Base-by-base conservation (phyloP, 2,113 vertebrate species). In the Silurus glanis region DNA sequence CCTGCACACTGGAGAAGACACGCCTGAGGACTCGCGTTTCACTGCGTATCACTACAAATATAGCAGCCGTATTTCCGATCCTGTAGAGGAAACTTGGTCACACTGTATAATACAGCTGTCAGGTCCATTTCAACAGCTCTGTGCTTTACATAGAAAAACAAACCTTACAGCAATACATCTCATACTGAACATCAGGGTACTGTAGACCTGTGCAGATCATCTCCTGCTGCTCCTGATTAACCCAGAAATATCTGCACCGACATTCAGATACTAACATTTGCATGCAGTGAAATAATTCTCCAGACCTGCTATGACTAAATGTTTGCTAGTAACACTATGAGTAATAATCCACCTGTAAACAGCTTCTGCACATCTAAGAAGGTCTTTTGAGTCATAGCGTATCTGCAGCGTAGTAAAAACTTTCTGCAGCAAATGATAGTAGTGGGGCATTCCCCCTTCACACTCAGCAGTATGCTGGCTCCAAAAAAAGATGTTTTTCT, bases 281-380 rank as follows among this genome's bases (percentile, higher is more conserved):
- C 71, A 76, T 81, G 66, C 23, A 74, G 49, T 21, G 10, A 82
- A 86, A 86, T 79, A 80, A 87, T 87, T 66, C 83, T 76, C 47
- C 61, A 71, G n/a, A 74, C 25, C 62, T 45, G 51, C 13, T 37
- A 71, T 82, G 61, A 67, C 61, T 67, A 53, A 67, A 69, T 80
- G 67, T 76, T 83, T 66, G 56, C 61, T 69, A 56, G 84, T 66
- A 76, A 85, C 58, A 47, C 55, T 61, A 59, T 84, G 82, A 86
- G 25, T 84, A 81, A 84, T 80, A 83, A 62, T 64, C 21, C 72
- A 85, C 80, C 84, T 88, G 62, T 83, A 84, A 86, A 84, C 81
- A 80, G 55, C 85, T 76, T 84, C 61, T 17, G 55, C 64, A 78
- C 53, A n/a, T 74, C 78, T 80, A 51, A 81, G 58, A 72, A 84